Conservation (phyloP, 2,888 invertebrate species). For the Synanthedon myopaeformis region DNA sequence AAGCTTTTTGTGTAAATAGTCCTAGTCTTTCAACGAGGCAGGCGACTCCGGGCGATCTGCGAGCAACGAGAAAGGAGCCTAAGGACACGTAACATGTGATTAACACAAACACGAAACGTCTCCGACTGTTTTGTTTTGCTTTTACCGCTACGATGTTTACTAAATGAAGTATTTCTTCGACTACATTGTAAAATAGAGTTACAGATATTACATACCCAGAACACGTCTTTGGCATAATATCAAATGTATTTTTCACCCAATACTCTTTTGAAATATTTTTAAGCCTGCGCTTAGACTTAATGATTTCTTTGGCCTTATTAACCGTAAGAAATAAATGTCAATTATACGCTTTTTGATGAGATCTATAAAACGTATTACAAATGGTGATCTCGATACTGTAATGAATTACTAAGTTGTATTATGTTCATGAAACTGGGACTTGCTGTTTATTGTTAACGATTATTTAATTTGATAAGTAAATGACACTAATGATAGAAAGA, state of each 20-base stretch:
- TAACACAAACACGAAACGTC: constrained; percentile 61
- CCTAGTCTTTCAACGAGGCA: constrained; percentile 35
- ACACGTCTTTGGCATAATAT: constrained; percentile 49
- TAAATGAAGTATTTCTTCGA: constrained; percentile 49
- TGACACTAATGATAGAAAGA: no score
- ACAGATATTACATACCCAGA: constrained; percentile 31
- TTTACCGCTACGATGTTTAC: constrained; percentile 68
- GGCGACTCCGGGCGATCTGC: constrained; percentile 26
- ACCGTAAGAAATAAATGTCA: constrained; percentile 38
- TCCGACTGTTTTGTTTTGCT: constrained; percentile 66
- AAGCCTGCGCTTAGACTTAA: constrained; percentile 55
- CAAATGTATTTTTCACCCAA: constrained; percentile 70
- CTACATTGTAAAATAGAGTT: constrained; percentile 42
- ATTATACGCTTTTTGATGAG: constrained; percentile 58
- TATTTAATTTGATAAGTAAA: no score
- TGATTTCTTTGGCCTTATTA: constrained; percentile 59
- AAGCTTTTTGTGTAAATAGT: constrained; percentile 69
- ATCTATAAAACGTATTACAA: constrained; percentile 37
- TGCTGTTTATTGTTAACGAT: constrained; percentile 7
- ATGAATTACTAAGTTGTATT: constrained; percentile 15
- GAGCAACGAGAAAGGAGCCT: constrained; percentile 30
- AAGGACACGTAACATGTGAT: constrained; percentile 62
- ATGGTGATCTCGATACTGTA: constrained; percentile 34
- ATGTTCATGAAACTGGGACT: constrained; percentile 37
- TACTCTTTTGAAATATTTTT: constrained; percentile 56